These are phyloP conservation scores for Centruroides sculpturatus DNA, from an alignment of 1,140 invertebrate species.

Conservation along the genomic window DNA sequence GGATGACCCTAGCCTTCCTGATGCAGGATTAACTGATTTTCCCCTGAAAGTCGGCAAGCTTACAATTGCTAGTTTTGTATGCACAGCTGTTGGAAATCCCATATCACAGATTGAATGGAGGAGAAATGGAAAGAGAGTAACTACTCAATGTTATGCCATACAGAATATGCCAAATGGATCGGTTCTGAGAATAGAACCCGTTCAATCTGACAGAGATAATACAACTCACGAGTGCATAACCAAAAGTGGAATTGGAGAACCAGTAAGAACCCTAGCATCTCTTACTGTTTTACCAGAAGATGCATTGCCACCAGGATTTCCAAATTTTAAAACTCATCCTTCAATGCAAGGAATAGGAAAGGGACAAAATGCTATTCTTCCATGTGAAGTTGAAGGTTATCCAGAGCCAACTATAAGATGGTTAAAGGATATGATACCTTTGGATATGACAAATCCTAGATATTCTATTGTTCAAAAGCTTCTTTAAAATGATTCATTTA, in stretches of 20 bases:
- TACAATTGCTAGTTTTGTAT: too few species aligned
- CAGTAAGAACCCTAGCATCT: constrained; percentile 70
- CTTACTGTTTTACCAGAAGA: constrained; percentile 60
- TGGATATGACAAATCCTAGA: constrained; percentile 69
- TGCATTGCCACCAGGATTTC: constrained; percentile 70
- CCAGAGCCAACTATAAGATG: constrained; percentile 76
- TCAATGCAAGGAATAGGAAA: constrained; percentile 84
- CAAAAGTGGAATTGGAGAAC: constrained; percentile 89
- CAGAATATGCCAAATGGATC: constrained; percentile 47
- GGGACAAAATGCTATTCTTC: constrained; percentile 70
- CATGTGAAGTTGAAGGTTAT: constrained; percentile 71
- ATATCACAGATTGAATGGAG: too few species aligned
- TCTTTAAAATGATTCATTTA: too few species aligned
- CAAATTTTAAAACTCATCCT: constrained; percentile 68
- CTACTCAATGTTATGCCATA: too few species aligned
- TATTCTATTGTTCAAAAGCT: constrained; percentile 65
- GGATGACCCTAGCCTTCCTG: too few species aligned
- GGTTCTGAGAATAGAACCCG: constrained; percentile 81
- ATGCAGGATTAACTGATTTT: too few species aligned
- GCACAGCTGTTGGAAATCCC: too few species aligned
- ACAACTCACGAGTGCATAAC: constrained; percentile 89
- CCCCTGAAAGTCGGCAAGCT: too few species aligned
- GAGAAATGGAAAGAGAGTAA: too few species aligned
- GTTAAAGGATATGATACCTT: constrained; percentile 78
- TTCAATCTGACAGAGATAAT: constrained; percentile 63